Base-by-base conservation (phyloP, 2,888 invertebrate species). In the Electrophaes corylata region DNA sequence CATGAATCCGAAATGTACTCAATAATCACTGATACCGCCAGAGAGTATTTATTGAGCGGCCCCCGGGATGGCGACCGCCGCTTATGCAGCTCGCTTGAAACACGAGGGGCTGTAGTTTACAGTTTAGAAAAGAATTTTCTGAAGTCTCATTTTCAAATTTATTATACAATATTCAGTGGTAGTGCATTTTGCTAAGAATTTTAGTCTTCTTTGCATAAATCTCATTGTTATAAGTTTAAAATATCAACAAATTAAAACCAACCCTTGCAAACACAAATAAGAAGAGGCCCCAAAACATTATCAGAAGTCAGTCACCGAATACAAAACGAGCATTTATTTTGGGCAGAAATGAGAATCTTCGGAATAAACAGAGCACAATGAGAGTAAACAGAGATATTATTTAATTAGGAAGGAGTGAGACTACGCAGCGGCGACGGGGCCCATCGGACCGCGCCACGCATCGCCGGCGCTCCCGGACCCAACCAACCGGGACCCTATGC, bases 1-100 rank as follows among this genome's bases (percentile, higher is more conserved):
- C 64, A 61, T 61, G 61, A 53, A 64, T 64, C 59, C 48, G 16
- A 26, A 52, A 64, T 59, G 59, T 43, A 51, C 48, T 49, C 61
- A 47, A 52, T 60, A 57, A 55, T 57, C 54, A 52, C 39, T 12
- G 57, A 39, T 54, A 49, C 55, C 40, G 18, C 33, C 23, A 35
- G 46, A 48, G 51, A 40, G 29, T 56, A 62, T 44, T 57, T 53
- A 53, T 49, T 47, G 41, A 16, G 16, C 23, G 3, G n/a, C 26
- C 40, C 39, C 10, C 10, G 48, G 37, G 39, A 12, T 18, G 16
- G 49, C 26, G 26, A 18, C 20, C 43, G 39, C 37, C 4, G 19
- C 50, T 37, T 18, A 40, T 14, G 19, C 33, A 35, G 5, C 31
- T 35, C 37, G 20, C 26, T 19, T 41, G 26, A 26, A 55, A 48